Evolutionary conservation across 2,888 invertebrate genomes (phyloP).

Genomic region (Leptinotarsa rubiginosa): DNA sequence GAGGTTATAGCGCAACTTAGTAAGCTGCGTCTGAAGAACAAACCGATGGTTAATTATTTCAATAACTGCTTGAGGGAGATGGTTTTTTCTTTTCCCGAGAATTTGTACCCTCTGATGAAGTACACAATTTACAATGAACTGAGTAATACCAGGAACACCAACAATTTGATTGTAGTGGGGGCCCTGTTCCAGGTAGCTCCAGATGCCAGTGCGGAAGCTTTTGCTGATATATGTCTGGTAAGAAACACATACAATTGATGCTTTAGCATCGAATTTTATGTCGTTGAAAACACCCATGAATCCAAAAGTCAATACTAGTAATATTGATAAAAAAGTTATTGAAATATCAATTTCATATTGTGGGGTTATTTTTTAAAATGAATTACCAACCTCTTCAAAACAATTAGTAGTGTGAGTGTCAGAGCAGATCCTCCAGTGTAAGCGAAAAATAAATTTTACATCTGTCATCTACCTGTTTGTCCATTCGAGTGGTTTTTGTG

Average conservation of each 20-base stretch:
- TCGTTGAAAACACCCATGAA: too few species aligned
- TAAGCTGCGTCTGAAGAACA: constrained; percentile 93
- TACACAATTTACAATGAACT: constrained; percentile 96
- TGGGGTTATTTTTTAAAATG: too few species aligned
- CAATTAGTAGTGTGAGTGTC: too few species aligned
- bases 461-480: too few species aligned
- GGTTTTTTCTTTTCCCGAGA: constrained; percentile 85
- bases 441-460: too few species aligned
- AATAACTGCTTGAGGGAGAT: constrained; percentile 90
- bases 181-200: constrained; percentile 89
- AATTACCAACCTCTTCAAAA: too few species aligned
- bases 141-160: constrained; percentile 90
- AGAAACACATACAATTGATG: constrained; percentile 39
- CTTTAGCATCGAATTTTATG: background rate
- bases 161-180: constrained; percentile 92
- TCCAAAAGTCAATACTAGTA: too few species aligned
- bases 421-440: too few species aligned
- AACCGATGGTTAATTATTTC: constrained; percentile 90
- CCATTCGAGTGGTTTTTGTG: too few species aligned
- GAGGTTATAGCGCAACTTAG: constrained; percentile 83
- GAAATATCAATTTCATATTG: too few species aligned
- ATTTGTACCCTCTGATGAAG: constrained; percentile 86
- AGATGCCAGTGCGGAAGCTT: constrained; percentile 82
- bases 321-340: too few species aligned
- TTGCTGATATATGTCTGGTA: constrained; percentile 85